Conservation (phyloP, 1,140 invertebrate species). For the Cydia splendana region DNA sequence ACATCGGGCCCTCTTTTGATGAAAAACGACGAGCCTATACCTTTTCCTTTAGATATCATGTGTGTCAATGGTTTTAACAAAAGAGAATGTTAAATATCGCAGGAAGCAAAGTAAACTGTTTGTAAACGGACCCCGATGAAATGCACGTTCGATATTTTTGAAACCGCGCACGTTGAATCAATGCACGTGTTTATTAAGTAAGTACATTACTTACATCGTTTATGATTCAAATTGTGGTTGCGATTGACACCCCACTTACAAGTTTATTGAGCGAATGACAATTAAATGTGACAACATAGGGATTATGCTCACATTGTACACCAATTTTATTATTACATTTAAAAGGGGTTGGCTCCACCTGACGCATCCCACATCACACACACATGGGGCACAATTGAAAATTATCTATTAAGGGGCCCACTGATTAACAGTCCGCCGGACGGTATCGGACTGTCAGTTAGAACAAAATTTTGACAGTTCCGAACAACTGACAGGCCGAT, state of each 20-base stretch:
- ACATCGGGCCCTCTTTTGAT: too few species aligned
- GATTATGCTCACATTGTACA: slow-evolving; percentile 54
- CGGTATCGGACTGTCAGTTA: too few species aligned
- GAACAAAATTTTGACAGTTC: too few species aligned
- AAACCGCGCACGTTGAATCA: not conserved
- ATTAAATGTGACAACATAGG: slow-evolving; percentile 64
- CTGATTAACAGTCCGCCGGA: too few species aligned
- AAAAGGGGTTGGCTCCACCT: slow-evolving; percentile 55
- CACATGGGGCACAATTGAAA: not conserved
- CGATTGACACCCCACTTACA: slow-evolving; percentile 43
- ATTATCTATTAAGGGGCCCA: not conserved
- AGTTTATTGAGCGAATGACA: slow-evolving; percentile 59
- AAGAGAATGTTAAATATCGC: too few species aligned
- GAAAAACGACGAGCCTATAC: too few species aligned
- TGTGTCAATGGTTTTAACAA: too few species aligned
- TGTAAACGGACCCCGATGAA: too few species aligned
- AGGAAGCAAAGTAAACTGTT: too few species aligned
- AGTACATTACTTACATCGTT: not conserved
- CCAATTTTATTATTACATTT: slow-evolving; percentile 45
- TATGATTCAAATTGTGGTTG: slow-evolving; percentile 9
- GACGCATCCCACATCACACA: slow-evolving; percentile 50
- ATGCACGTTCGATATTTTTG: not conserved
- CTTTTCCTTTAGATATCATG: too few species aligned
- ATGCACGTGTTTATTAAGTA: slow-evolving; percentile 5
- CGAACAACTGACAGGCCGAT: too few species aligned